Evolutionary conservation across 1,140 invertebrate species (phyloP).

Genomic region (Aleiodes sp.): DNA sequence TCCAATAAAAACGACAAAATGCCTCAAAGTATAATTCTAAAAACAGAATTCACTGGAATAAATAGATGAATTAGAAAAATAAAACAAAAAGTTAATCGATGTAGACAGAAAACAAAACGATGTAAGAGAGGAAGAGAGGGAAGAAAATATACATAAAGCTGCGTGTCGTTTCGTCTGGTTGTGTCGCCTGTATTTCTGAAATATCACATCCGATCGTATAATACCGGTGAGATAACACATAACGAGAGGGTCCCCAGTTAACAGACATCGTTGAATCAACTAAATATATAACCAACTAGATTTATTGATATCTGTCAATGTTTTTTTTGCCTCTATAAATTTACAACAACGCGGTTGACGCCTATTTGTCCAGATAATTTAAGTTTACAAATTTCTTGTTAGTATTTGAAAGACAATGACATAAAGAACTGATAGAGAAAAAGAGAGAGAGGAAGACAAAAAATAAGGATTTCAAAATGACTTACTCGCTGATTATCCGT

Average conservation of each 20-base stretch:
- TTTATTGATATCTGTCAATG: slow-evolving; percentile 10
- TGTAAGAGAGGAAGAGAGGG: background rate
- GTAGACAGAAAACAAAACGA: background rate
- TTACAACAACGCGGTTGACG: slow-evolving; percentile 27
- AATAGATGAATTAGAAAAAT: background rate
- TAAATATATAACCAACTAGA: slow-evolving; percentile 5
- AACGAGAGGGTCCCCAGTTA: slow-evolving; percentile 16
- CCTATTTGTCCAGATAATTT: no score
- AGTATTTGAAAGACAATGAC: no score
- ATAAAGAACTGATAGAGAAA: no score
- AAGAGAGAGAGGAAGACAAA: no score
- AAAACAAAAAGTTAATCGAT: background rate
- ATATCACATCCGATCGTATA: slow-evolving; percentile 55
- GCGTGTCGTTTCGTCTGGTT: background rate
- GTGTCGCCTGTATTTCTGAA: slow-evolving; percentile 42
- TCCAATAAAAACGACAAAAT: background rate
- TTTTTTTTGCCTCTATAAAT: slow-evolving; percentile 29
- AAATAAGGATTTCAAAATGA: no score
- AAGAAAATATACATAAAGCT: slow-evolving; percentile 3
- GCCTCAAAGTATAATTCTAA: background rate
- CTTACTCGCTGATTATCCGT: no score
- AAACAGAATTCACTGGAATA: background rate
- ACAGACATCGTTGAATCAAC: background rate
- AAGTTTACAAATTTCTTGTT: no score
- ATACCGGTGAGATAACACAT: slow-evolving; percentile 51